Evolutionary conservation across 2,797 vertebrate genomes (phyloP).

Genomic region (Oceanodroma leucorhoa): DNA sequence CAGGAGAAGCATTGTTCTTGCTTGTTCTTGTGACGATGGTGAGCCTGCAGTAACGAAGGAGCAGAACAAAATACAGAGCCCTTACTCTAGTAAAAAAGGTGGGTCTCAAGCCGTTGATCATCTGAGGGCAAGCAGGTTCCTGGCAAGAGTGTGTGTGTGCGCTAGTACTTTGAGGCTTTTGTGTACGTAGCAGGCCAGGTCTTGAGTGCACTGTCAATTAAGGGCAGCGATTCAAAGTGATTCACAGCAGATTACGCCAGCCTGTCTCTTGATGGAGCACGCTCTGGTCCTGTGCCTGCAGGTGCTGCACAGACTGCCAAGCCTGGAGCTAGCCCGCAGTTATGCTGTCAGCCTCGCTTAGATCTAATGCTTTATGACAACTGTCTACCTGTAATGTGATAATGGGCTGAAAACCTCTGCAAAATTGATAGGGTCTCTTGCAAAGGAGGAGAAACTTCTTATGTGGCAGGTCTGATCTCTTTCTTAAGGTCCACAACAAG

Average conservation of each 20-base stretch:
- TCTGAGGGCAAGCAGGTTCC: constrained; percentile 55
- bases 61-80: not conserved
- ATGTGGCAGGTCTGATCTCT: not conserved
- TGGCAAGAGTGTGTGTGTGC: constrained; percentile 19
- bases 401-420: constrained; percentile 73
- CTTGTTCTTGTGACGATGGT: not conserved
- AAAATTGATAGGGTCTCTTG: constrained; percentile 74
- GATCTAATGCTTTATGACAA: constrained; percentile 85
- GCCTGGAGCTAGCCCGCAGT: constrained; percentile 81
- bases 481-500: not conserved
- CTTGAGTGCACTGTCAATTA: constrained; percentile 68
- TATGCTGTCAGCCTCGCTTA: constrained; percentile 68
- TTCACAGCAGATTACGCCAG: constrained; percentile 65
- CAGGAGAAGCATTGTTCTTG: not conserved
- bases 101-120: constrained; percentile 26
- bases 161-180: constrained; percentile 6
- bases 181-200: constrained; percentile 48
- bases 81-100: not conserved
- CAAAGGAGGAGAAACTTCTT: constrained; percentile 40
- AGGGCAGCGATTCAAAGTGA: constrained; percentile 71
- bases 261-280: constrained; percentile 65
- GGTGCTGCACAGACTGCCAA: constrained; percentile 74
- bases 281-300: constrained; percentile 59
- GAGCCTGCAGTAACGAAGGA: not conserved
- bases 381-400: constrained; percentile 78